Conservation (phyloP, 1,140 invertebrate genomes). For the fruit fly (Drosophila melanogaster) region DNA sequence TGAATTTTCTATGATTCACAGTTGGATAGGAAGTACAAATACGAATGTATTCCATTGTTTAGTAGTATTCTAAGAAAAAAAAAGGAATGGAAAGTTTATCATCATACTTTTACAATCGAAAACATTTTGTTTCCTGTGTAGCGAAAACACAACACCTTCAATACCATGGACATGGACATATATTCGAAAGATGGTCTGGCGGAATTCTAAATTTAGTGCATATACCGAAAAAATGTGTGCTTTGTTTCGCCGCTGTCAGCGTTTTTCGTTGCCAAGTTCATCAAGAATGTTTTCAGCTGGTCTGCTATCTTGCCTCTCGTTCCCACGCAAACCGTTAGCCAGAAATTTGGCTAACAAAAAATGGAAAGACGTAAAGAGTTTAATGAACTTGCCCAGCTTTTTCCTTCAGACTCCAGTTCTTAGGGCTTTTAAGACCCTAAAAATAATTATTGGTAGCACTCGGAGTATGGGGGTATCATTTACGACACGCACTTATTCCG, state of each 20-base stretch:
- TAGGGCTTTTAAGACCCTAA: constrained; percentile 3
- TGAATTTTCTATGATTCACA: neutral
- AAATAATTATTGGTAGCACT: constrained; percentile 19
- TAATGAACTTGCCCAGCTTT: constrained; percentile 27
- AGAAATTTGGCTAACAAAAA: neutral
- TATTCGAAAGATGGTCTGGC: constrained; percentile 42
- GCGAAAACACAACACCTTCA: constrained; percentile 62
- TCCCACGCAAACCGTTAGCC: constrained; percentile 20
- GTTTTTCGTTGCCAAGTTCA: constrained; percentile 74
- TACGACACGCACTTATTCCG: constrained; percentile 40
- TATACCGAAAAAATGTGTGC: constrained; percentile 40
- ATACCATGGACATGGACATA: constrained; percentile 67
- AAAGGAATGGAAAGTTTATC: too few relatives aligned
- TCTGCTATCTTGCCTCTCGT: constrained; percentile 3
- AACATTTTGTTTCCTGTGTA: constrained; percentile 1
- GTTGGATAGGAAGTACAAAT: neutral
- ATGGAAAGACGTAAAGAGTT: constrained; percentile 9
- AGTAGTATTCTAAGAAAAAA: too few relatives aligned
- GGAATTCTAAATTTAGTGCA: constrained; percentile 68
- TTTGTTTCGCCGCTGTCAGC: constrained; percentile 43
- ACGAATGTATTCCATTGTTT: too few relatives aligned
- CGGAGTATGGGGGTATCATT: constrained; percentile 8
- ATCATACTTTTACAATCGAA: neutral
- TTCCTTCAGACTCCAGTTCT: constrained; percentile 3
- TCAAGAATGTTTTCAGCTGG: constrained; percentile 27